These are phyloP conservation scores for Meandrusa payeni DNA, from an alignment of 2,888 invertebrate species.

Conservation along the genomic window DNA sequence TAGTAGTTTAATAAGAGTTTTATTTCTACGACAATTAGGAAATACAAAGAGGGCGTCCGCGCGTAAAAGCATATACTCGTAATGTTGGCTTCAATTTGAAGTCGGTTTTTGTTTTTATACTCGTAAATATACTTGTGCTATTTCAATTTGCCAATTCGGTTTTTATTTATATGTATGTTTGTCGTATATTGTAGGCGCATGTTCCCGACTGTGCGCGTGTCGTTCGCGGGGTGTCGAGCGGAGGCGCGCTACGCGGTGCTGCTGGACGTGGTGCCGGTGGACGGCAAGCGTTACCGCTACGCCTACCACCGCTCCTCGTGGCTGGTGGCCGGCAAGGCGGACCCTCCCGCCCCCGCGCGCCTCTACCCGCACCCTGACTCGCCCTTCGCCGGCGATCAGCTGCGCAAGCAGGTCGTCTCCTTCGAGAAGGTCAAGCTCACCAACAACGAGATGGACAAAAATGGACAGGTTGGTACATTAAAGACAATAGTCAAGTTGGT, in stretches of 20 bases:
- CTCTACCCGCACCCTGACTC: constrained; percentile 98
- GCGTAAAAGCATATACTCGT: too few relatives aligned
- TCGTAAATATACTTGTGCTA: too few relatives aligned
- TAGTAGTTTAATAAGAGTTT: too few relatives aligned
- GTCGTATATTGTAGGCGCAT: constrained; percentile 97
- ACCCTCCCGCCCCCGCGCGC: constrained; percentile 95
- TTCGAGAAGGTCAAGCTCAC: constrained; percentile 99
- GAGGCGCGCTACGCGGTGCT: constrained; percentile 95
- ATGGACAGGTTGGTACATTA: constrained; percentile 90
- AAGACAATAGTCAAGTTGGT: too few relatives aligned
- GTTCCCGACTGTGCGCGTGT: constrained; percentile 98
- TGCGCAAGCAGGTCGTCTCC: constrained; percentile 97
- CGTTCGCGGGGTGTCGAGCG: constrained; percentile 91
- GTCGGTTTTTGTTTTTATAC: too few relatives aligned
- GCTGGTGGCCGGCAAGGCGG: constrained; percentile 99
- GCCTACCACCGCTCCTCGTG: constrained; percentile 99
- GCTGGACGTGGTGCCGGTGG: constrained; percentile 98
- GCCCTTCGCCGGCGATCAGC: constrained; percentile 96
- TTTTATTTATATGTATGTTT: too few relatives aligned
- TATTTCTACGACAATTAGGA: too few relatives aligned
- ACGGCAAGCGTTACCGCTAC: constrained; percentile 97
- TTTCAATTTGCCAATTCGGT: too few relatives aligned
- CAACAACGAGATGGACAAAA: constrained; percentile 98
- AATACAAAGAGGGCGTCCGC: too few relatives aligned
- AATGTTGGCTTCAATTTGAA: too few relatives aligned